Base-by-base conservation (phyloP, 1,140 invertebrate genomes). In the Drosophila nikananu region DNA sequence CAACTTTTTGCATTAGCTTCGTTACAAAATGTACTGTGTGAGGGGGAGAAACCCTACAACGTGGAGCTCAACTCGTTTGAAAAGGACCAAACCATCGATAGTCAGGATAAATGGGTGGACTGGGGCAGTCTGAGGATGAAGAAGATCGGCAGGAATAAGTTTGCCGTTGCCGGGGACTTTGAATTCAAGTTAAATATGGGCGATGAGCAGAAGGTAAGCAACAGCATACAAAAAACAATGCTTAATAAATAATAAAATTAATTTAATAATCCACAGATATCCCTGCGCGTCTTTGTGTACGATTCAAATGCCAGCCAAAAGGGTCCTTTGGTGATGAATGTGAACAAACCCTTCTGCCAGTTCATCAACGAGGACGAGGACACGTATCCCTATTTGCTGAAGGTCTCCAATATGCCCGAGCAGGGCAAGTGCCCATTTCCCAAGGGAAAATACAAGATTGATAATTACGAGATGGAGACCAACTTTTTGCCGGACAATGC, bases 401-500 rank as follows among this genome's bases (percentile, higher is more conserved):
- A 86, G 42, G 39, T 48, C 9, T 91, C 87, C 37, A 66, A 77
- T 51, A 21, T 91, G 52, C 87, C 87, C 19, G 65, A 81, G 6
- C 80, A 70, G 51, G 83, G 62, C 17, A 55, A 39, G 0, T 91
- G 87, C 15, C 87, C 87, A 0, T 81, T 91, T 12, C 78, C 83
- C 9, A 91, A 91, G 58, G 86, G 81, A 32, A 21, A 61, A 2
- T 89, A 89, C 44, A 71, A n/a, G 10, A 81, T 89, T 27, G 67
- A 90, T 3, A 84, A 89, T 5, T 89, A 90, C 25, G 78, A 89
- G 12, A 39, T 90, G 62, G 86, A 90, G 44, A 89, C 84, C n/a
- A 76, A 77, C 9, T 89, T 89, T 15, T 62, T 89, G 51, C 81
- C 84, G 2, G 78, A 90, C 35, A 55, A 84, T 64, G 74, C 86